These are phyloP conservation scores for Hippocampus barbouri DNA, from an alignment of 2,113 vertebrate species.

Conservation along the genomic window DNA sequence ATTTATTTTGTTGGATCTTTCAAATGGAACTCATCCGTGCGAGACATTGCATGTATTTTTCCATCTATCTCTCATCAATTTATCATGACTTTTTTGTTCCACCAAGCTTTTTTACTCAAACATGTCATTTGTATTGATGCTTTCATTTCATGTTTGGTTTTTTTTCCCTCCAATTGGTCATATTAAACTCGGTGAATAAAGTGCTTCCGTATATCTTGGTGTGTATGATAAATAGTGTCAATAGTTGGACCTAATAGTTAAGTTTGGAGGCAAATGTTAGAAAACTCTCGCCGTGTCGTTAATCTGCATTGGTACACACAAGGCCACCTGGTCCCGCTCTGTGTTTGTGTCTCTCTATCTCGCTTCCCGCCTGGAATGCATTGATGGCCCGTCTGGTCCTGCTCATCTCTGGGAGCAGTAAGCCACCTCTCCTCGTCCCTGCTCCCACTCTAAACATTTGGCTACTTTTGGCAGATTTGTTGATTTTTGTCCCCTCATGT, in stretches of 20 bases:
- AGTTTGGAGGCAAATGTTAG: background rate
- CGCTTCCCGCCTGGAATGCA: conserved; percentile 51
- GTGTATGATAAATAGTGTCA: background rate
- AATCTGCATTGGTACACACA: conserved; percentile 5
- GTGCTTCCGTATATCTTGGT: conserved; percentile 5
- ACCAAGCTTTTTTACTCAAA: background rate
- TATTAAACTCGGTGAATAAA: background rate
- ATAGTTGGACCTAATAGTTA: background rate
- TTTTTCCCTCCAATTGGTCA: background rate
- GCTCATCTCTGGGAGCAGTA: conserved; percentile 67
- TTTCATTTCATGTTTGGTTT: background rate
- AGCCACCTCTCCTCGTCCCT: conserved; percentile 62
- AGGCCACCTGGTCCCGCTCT: conserved; percentile 36
- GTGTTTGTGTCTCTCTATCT: conserved; percentile 24
- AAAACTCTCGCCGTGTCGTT: conserved; percentile 2
- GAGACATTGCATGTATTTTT: background rate
- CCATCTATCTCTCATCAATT: background rate
- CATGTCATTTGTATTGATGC: background rate
- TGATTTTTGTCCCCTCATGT: conserved; percentile 72
- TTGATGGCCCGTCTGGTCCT: conserved; percentile 60
- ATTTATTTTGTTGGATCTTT: background rate
- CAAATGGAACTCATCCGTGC: background rate
- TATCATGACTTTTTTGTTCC: background rate
- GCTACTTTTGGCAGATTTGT: conserved; percentile 74
- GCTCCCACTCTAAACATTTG: conserved; percentile 73